A percentile compares a stretch with the other conserved stretches of the same genome.
These are phyloP conservation scores for Agriotes lineatus DNA, from an alignment of 2,888 invertebrate species.

Conservation along the genomic window DNA sequence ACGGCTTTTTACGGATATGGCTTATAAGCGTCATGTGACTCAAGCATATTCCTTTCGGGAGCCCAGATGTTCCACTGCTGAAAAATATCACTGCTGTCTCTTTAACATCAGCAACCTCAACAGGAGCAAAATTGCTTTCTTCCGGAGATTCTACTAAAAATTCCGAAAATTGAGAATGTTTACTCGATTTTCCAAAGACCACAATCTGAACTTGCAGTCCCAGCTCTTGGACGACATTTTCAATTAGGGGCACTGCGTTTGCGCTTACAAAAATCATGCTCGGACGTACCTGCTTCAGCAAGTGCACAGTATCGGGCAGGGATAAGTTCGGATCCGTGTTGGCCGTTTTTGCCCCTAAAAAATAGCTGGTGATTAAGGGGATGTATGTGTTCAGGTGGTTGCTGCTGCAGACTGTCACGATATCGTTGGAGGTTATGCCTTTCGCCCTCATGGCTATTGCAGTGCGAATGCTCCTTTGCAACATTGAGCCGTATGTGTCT, in stretches of 20 bases:
- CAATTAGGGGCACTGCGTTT: conserved; percentile 41
- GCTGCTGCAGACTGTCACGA: conserved; percentile 66
- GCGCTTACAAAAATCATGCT: conserved; percentile 50
- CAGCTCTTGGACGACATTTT: conserved; percentile 37
- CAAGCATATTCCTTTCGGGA: conserved; percentile 60
- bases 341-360: conserved; percentile 61
- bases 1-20: not conserved
- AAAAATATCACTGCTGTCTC: conserved; percentile 49
- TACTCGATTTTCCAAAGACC: conserved; percentile 44
- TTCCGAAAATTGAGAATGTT: conserved; percentile 39
- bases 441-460: conserved; percentile 42
- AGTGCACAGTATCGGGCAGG: conserved; percentile 46
- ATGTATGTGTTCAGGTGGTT: conserved; percentile 65
- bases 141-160: conserved; percentile 49
- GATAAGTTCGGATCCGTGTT: conserved; percentile 55
- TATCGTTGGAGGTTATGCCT: conserved; percentile 65
- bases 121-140: conserved; percentile 45
- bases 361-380: conserved; percentile 67
- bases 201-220: conserved; percentile 43
- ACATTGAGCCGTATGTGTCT: conserved; percentile 62
- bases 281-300: conserved; percentile 50
- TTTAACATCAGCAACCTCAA: conserved; percentile 28
- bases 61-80: conserved; percentile 58
- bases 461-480: conserved; percentile 5
- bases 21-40: conserved; percentile 41